These are phyloP conservation scores for Aythya baeri DNA, from an alignment of 2,113 vertebrate species.

Conservation along the genomic window DNA sequence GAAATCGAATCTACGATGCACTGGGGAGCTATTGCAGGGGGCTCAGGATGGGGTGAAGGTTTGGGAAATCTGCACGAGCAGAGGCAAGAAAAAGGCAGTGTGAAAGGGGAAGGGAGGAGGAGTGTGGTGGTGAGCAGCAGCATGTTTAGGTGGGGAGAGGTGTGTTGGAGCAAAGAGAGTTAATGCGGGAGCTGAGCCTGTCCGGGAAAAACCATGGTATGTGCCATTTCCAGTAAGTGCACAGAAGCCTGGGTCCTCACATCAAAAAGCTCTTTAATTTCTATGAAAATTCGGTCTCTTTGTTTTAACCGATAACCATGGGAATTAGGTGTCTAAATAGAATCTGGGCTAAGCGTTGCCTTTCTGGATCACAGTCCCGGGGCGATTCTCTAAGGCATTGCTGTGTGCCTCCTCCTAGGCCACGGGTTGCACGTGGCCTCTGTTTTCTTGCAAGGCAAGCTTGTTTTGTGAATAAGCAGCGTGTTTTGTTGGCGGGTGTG, in stretches of 20 bases:
- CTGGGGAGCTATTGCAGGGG: constrained; percentile 11
- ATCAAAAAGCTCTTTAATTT: background rate
- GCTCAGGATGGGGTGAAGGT: background rate
- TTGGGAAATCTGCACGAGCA: background rate
- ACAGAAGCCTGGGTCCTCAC: background rate
- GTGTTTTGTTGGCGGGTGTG: background rate
- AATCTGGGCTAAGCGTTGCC: background rate
- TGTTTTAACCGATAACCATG: background rate
- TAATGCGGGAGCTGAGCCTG: accelerated
- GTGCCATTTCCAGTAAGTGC: background rate
- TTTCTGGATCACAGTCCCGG: background rate
- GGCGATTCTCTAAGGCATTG: accelerated
- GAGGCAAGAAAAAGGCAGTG: background rate
- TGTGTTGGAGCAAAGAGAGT: background rate
- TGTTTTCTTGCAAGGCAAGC: background rate
- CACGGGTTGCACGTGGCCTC: accelerated
- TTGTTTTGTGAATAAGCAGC: background rate
- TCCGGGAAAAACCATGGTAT: background rate
- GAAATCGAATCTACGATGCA: background rate
- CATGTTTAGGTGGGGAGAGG: background rate
- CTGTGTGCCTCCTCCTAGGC: background rate
- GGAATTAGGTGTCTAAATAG: background rate
- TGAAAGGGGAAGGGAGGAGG: background rate
- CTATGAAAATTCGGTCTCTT: background rate
- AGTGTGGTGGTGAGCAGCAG: background rate